A percentile compares a stretch with the other conserved stretches of the same genome.
These are phyloP conservation scores for Monochamus alternatus DNA, from an alignment of 2,888 invertebrate genomes.

Conservation along the genomic window DNA sequence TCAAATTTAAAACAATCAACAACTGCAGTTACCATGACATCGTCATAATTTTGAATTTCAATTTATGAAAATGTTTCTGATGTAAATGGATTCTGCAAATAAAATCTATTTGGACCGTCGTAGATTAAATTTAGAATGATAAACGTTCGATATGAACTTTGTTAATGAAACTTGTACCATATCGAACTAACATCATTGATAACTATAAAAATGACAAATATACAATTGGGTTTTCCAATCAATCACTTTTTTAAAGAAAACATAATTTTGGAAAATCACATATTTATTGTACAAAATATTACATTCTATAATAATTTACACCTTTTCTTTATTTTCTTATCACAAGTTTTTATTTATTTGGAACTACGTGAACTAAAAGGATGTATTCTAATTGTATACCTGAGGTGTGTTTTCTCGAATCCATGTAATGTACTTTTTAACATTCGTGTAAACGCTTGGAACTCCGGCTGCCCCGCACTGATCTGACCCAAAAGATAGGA, in stretches of 20 bases:
- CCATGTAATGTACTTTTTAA: conserved; percentile 84
- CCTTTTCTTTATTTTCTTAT: background rate
- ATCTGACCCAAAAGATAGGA: conserved; percentile 86
- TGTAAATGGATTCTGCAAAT: too few species aligned
- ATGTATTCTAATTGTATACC: conserved; percentile 55
- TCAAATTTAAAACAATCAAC: too few species aligned
- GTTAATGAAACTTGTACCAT: too few species aligned
- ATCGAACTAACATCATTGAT: too few species aligned
- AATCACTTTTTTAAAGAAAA: background rate
- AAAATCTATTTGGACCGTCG: too few species aligned
- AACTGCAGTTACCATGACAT: too few species aligned
- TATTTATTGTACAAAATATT: conserved; percentile 19
- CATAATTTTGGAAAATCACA: background rate
- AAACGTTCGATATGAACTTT: too few species aligned
- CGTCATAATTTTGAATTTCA: too few species aligned
- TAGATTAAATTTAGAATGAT: too few species aligned
- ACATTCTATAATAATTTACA: conserved; percentile 24
- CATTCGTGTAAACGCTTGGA: conserved; percentile 84
- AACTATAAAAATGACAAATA: too few species aligned
- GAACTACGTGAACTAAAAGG: background rate
- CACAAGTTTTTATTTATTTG: conserved; percentile 1
- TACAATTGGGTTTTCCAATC: background rate
- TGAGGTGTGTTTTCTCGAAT: conserved; percentile 81
- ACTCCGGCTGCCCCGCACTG: conserved; percentile 83
- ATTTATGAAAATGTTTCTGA: too few species aligned